Evolutionary conservation across 2,797 vertebrate genomes (phyloP), one percentile per base, ranked within the genome.

Genomic region (Cossypha caffra): DNA sequence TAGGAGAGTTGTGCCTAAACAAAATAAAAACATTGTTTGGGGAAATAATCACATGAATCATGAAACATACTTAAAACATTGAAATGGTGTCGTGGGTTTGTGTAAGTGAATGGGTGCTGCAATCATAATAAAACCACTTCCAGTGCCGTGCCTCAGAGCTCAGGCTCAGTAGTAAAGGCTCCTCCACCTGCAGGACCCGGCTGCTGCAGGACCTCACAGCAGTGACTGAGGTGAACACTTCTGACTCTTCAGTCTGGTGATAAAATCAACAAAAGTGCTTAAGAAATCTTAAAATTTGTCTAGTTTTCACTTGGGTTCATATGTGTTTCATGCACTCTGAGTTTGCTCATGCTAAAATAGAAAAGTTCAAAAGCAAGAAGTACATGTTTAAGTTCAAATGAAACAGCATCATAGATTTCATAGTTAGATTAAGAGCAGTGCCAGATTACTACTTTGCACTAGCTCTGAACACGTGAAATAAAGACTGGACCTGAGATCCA

Each of bases 121-220:
- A 64, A 24, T 59, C 21, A 28, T 9, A 16, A 29, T 33, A 43
- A 72, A 88, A 40, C 10, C 62, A 54, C 3, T n/a, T 50, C 35
- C 4, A 75, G 3, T 40, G 12, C 10, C 1, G 0, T 23, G 33
- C 14, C 68, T 38, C 1, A 1, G 50, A 28, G 16, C 51, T 88
- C 48, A 54, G 23, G 31, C 15, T 61, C n/a, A 11, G 24, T 16
- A 59, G 40, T 0, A 3, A 67, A 42, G 9, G 11, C 7, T 72
- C 12, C 4, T 75, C 10, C 9, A 21, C 3, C 29, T 82, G 3
- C 6, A 38, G 38, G 38, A 38, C 1, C 10, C 43, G 55, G 3
- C 19, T 89, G 15, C 35, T 89, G 6, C 25, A 64, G 29, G 4
- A 38, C 28, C 21, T 85, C 24, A 5, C 10, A 23, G 5, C 40